These are phyloP conservation scores for Aplochiton taeniatus DNA, from an alignment of 2,797 vertebrate genomes.

Conservation along the genomic window DNA sequence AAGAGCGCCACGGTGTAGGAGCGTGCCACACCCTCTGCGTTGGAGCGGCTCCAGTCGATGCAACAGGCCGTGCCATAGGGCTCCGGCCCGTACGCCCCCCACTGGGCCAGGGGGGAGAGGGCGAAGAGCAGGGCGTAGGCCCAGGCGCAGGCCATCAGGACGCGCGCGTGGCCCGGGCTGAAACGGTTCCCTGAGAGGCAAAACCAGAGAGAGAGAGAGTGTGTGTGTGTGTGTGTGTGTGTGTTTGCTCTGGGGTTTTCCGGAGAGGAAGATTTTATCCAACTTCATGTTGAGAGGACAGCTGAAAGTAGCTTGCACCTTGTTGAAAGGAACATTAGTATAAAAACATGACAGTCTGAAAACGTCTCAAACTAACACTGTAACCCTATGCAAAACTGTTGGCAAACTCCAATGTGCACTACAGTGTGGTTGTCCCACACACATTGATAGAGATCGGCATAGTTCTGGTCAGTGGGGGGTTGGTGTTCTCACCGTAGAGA, in stretches of 20 bases:
- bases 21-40: conserved; percentile 31
- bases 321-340: not conserved
- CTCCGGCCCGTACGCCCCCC: conserved; percentile 64
- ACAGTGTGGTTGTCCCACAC: too few species aligned
- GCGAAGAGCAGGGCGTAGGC: conserved; percentile 63
- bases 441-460: not conserved
- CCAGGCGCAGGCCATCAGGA: conserved; percentile 64
- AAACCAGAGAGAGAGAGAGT: not conserved
- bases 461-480: not conserved
- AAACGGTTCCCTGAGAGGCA: conserved; percentile 64
- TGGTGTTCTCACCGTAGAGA: conserved; percentile 53
- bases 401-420: too few species aligned
- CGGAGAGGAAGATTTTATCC: not conserved
- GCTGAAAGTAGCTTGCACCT: too few species aligned
- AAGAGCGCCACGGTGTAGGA: conserved; percentile 64
- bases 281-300: too few species aligned
- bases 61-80: conserved; percentile 73
- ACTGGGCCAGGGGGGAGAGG: conserved; percentile 60
- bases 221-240: too few species aligned
- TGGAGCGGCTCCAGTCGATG: conserved; percentile 65
- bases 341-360: not conserved
- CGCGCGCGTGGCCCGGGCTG: conserved; percentile 51
- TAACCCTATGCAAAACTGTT: too few species aligned
- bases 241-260: too few species aligned
- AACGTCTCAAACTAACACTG: too few species aligned